Evolutionary conservation across 2,888 invertebrate genomes (phyloP).

Genomic region (Microplitis manilae): DNA sequence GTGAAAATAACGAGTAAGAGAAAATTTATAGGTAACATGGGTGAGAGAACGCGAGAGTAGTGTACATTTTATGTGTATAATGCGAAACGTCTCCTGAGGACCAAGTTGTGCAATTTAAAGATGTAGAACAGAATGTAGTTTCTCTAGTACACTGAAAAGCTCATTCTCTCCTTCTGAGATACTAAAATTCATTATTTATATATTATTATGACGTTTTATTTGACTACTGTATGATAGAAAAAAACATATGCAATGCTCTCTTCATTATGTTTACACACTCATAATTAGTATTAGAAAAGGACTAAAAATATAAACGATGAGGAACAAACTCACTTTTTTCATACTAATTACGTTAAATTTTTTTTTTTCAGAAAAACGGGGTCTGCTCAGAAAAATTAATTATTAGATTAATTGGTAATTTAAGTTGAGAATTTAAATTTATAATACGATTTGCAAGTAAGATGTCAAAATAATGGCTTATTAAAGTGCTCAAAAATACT

Average conservation of each 20-base stretch:
- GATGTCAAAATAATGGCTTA: too few relatives aligned
- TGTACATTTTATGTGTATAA: slow-evolving; percentile 19
- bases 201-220: neutral
- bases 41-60: neutral
- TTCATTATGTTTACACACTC: neutral
- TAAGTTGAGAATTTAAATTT: too few relatives aligned
- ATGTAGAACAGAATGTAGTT: neutral
- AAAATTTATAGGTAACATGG: slow-evolving; percentile 36
- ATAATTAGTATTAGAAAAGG: neutral
- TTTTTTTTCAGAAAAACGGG: too few relatives aligned
- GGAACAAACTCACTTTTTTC: too few relatives aligned
- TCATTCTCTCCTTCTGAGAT: neutral
- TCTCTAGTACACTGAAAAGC: neutral
- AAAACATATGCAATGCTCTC: neutral
- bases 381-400: too few relatives aligned
- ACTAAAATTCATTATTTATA: neutral
- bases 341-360: too few relatives aligned
- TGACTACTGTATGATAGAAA: neutral
- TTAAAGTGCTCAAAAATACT: too few relatives aligned
- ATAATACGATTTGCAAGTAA: too few relatives aligned
- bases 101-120: slow-evolving; percentile 29
- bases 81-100: slow-evolving; percentile 33
- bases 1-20: slow-evolving; percentile 39
- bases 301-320: too few relatives aligned
- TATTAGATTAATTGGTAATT: too few relatives aligned